Conservation (phyloP, 2,888 invertebrate genomes). For the Andricus quercusramuli region DNA sequence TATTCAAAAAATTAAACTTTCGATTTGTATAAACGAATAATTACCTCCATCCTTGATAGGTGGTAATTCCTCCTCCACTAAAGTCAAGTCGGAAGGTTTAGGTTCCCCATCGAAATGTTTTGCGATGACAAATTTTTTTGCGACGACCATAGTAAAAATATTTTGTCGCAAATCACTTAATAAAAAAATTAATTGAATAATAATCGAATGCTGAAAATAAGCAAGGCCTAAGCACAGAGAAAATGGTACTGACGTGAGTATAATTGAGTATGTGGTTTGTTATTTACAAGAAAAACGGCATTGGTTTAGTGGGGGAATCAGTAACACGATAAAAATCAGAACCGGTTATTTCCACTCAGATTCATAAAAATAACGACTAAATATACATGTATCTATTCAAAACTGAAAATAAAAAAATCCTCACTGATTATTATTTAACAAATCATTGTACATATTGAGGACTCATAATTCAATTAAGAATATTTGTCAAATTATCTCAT, state of each 20-base stretch:
- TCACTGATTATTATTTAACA: neutral
- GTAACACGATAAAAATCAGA: neutral
- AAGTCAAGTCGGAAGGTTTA: slow-evolving; percentile 83
- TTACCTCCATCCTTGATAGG: slow-evolving; percentile 85
- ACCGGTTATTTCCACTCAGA: neutral
- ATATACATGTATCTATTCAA: neutral
- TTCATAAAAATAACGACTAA: neutral
- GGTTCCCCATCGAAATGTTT: slow-evolving; percentile 85
- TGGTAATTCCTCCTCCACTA: slow-evolving; percentile 85
- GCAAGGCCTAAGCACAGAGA: neutral
- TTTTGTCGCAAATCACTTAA: neutral
- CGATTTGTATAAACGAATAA: slow-evolving; percentile 45
- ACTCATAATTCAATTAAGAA: no score
- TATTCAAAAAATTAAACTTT: no score
- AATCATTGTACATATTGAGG: neutral
- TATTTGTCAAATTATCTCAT: no score
- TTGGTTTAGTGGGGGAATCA: neutral
- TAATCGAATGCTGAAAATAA: neutral
- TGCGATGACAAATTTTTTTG: slow-evolving; percentile 83
- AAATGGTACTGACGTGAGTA: neutral
- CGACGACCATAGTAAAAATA: slow-evolving; percentile 78
- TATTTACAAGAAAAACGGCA: slow-evolving; percentile 21
- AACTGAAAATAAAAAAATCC: neutral
- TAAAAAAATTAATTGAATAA: neutral
- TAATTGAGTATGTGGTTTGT: neutral